phyloP scores from a whole-genome alignment of 1,140 invertebrate genomes.

The Habropoda laboriosa region DNA sequence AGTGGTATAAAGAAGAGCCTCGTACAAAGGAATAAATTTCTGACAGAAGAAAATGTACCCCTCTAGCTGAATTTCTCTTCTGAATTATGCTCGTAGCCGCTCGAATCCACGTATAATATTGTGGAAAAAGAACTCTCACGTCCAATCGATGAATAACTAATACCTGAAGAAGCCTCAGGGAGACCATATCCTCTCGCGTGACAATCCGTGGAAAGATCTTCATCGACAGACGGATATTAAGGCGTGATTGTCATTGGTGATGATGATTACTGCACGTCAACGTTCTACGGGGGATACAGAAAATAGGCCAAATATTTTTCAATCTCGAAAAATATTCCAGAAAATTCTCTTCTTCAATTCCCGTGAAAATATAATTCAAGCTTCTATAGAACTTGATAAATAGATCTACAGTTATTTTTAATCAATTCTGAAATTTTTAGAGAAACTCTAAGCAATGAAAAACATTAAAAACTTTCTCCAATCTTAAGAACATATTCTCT shows the following conservation, averaged over 20 bases:
- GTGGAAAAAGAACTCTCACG: not conserved
- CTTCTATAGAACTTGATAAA: not conserved
- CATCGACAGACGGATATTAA: slow-evolving; percentile 40
- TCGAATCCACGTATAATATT: not conserved
- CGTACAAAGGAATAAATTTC: not conserved
- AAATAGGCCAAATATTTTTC: not conserved
- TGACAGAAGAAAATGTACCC: not conserved
- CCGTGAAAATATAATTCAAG: not conserved
- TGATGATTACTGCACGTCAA: not conserved
- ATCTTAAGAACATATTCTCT: not conserved
- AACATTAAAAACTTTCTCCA: too few relatives aligned
- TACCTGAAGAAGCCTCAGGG: not conserved
- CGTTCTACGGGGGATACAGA: not conserved
- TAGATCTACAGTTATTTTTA: not conserved
- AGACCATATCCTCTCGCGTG: not conserved
- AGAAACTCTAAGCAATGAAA: not conserved
- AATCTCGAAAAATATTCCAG: not conserved
- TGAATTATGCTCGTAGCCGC: not conserved
- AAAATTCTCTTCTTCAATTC: too few relatives aligned
- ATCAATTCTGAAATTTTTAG: not conserved
- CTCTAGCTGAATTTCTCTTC: not conserved
- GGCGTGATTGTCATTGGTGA: not conserved
- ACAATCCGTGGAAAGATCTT: slow-evolving; percentile 23
- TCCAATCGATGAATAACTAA: not conserved
- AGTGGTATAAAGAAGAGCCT: not conserved